Evolutionary conservation across 2,797 vertebrate genomes (phyloP), one percentile per base, ranked within the genome.

Genomic region (Pseudopleuronectes americanus): DNA sequence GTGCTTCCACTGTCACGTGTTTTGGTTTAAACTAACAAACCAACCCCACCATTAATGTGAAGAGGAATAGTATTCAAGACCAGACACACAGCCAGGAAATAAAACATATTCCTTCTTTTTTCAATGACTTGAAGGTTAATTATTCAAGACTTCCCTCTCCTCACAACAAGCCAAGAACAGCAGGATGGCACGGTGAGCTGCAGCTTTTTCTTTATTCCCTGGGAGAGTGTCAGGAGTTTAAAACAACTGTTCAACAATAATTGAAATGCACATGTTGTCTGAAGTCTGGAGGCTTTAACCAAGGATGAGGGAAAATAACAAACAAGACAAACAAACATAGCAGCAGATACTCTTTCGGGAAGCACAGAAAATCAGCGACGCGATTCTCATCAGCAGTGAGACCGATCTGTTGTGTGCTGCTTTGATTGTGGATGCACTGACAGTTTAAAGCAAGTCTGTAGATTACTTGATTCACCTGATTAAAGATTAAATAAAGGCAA

Each of bases 151-250:
- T 85, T 84, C 69, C 78, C 62, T 84, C 77, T 66, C 67, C 54
- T 62, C 79, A 80, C 67, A 83, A 87, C 79, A 84, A 85, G 82
- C 71, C 47, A 63, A 65, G 77, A 87, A 78, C 84, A 91, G 87
- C 79, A 76, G 85, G 85, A 75, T 41, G 71, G 66, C 51, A 24
- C 14, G 4, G 54, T 71, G 68, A 80, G 84, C 75, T 80, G 19
- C 74, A 61, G 85, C 84, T 76, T 85, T 82, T 79, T 70, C 83
- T 86, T 85, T 85, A 89, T 90, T 92, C 92, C 92, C 91, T 89
- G 8, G 14, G 91, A 88, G 92, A 91, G 89, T 89, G 83, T 90
- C 89, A 91, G 73, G 83, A 93, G 92, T 94, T 94, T 90, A 93
- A 89, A 88, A 87, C 77, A 68, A 68, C 80, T 81, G 65, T 84